Base-by-base conservation (phyloP, 1,140 invertebrate genomes). In the Drosophila nannoptera region DNA sequence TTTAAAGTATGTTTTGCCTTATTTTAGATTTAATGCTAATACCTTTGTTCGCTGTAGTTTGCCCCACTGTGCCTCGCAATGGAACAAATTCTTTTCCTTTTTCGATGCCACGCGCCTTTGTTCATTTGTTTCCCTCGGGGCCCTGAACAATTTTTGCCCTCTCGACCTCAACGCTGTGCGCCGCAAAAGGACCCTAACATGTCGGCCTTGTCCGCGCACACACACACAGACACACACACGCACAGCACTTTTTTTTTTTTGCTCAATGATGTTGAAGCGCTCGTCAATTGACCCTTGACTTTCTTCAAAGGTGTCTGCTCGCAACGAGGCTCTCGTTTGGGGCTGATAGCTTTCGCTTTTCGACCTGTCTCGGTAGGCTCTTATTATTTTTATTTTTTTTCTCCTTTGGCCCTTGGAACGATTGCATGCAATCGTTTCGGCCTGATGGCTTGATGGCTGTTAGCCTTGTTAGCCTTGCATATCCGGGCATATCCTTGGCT, bases 271-370 rank as follows among this genome's bases (percentile, higher is more conserved):
- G 52, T 59, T 52, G 62, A 38, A 46, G 45, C 68, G 56, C 67
- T 68, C 50, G 38, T 62, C 69, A 72, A 68, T 72, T 68, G 69
- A 72, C 69, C 69, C 64, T 72, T 72, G 65, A 72, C 69, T 72
- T 72, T 72, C 56, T 43, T 54, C 54, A 53, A 53, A 53, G 67
- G 48, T 70, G 61, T 70, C 53, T 56, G 49, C 38, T 31, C 31
- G 11, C 8, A 52, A 60, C 35, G 58, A 69, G 36, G 50, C 22
- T 2, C 36, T 49, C 54, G 54, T 35, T 52, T 45, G 22, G 50
- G 42, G 31, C 45, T 56, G 22, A 64, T 64, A 55, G 60, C 49
- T 31, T 35, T 33, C 22, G 35, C 36, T 29, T 31, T 40, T 50
- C n/a, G 16, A 32, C 50, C 50, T 53, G 50, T n/a, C 35, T 22